Evolutionary conservation across 2,797 vertebrate genomes (phyloP).

Genomic region (Protonibea diacanthus): DNA sequence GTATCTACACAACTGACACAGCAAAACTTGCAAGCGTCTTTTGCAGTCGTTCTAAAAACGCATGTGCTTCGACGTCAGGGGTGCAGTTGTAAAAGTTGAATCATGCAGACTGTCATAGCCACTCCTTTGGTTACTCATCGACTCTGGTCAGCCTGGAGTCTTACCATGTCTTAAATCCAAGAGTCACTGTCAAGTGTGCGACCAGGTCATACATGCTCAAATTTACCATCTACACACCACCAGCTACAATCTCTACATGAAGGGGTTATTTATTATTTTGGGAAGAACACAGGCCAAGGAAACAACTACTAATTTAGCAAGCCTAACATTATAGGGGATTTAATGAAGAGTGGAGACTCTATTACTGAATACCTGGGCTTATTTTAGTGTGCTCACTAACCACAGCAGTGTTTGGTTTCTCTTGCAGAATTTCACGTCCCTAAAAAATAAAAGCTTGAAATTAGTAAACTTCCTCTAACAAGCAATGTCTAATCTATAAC

Average conservation of each 20-base stretch:
- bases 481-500: not conserved
- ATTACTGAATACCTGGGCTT: constrained; percentile 64
- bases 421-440: constrained; percentile 59
- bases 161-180: constrained; percentile 40
- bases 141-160: constrained; percentile 50
- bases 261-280: constrained; percentile 36
- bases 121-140: constrained; percentile 79
- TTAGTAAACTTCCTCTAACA: constrained; percentile 17
- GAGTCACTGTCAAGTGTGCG: constrained; percentile 38
- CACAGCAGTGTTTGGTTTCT: constrained; percentile 69
- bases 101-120: constrained; percentile 63
- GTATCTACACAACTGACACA: no score
- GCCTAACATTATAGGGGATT: constrained; percentile 63
- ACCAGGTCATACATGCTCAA: constrained; percentile 27
- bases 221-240: constrained; percentile 21
- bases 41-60: constrained; percentile 35
- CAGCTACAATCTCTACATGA: constrained; percentile 14
- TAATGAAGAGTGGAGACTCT: constrained; percentile 56
- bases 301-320: constrained; percentile 58
- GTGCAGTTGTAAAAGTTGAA: constrained; percentile 66
- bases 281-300: constrained; percentile 28
- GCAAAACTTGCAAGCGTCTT: constrained; percentile 15
- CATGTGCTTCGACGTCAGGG: constrained; percentile 41
- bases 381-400: constrained; percentile 70
- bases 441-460: constrained; percentile 44